Percentiles rank a stretch among this genome's conserved stretches.
Conservation (phyloP, 2,888 invertebrate genomes). For the Chrysodeixis includens region DNA sequence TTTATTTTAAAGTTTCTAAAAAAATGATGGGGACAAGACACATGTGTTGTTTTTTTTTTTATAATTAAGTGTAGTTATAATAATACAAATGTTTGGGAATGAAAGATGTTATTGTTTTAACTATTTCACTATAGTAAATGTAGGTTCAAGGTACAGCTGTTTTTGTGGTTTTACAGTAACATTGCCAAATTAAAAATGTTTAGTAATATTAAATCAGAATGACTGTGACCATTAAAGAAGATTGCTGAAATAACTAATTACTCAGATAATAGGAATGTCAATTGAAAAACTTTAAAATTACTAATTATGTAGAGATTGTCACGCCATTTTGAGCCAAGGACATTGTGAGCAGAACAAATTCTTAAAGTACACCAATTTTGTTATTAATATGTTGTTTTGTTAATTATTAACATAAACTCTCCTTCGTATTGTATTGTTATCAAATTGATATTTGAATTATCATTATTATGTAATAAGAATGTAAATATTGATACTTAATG, state of each 20-base stretch:
- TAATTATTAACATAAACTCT: no score
- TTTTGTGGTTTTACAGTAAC: background rate
- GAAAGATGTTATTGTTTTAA: background rate
- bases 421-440: background rate
- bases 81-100: background rate
- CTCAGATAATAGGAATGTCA: no score
- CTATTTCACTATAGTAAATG: background rate
- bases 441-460: background rate
- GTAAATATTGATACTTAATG: background rate
- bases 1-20: slow-evolving; percentile 31
- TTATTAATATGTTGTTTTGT: background rate
- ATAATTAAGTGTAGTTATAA: background rate
- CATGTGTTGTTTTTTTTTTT: background rate
- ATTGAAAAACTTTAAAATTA: no score
- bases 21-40: background rate
- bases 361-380: background rate
- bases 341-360: background rate
- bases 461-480: no score
- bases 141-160: background rate
- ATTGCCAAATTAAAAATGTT: background rate
- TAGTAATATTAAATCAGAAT: background rate
- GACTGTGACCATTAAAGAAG: background rate
- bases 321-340: no score
- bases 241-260: no score
- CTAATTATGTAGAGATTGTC: background rate